Conservation (phyloP, 2,797 vertebrate genomes). For the Dromococcyx pavoninus region DNA sequence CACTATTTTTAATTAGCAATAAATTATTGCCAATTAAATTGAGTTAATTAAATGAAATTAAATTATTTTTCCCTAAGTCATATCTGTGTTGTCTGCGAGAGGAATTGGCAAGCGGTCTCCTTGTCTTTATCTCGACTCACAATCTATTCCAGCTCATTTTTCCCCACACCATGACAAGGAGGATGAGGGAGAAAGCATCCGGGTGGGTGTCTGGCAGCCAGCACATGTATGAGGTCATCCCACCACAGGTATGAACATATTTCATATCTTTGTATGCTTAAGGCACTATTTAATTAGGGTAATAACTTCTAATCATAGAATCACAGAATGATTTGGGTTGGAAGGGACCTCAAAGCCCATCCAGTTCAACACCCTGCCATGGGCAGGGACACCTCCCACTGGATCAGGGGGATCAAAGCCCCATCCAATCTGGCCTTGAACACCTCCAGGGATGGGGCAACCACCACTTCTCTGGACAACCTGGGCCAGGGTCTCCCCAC, state of each 20-base stretch:
- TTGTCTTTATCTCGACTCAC: not conserved
- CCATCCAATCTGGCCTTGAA: too few relatives aligned
- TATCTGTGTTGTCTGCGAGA: not conserved
- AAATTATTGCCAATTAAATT: not conserved
- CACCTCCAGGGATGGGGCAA: too few relatives aligned
- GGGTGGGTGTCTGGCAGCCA: not conserved
- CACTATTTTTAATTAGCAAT: not conserved
- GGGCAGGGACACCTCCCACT: too few relatives aligned
- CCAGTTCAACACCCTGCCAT: too few relatives aligned
- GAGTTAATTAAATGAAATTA: not conserved
- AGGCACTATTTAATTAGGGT: not conserved
- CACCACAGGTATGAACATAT: not conserved
- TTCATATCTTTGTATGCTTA: not conserved
- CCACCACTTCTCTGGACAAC: too few relatives aligned
- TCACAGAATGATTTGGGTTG: too few relatives aligned
- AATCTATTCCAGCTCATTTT: not conserved
- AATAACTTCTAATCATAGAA: too few relatives aligned
- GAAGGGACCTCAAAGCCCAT: too few relatives aligned
- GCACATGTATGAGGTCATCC: not conserved
- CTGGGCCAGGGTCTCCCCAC: too few relatives aligned
- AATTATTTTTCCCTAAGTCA: not conserved
- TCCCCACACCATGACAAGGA: not conserved
- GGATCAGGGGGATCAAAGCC: too few relatives aligned
- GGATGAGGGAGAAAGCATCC: not conserved
- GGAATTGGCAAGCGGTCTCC: not conserved